phyloP scores from a whole-genome alignment of 2,113 vertebrate genomes.

The Misgurnus anguillicaudatus region DNA sequence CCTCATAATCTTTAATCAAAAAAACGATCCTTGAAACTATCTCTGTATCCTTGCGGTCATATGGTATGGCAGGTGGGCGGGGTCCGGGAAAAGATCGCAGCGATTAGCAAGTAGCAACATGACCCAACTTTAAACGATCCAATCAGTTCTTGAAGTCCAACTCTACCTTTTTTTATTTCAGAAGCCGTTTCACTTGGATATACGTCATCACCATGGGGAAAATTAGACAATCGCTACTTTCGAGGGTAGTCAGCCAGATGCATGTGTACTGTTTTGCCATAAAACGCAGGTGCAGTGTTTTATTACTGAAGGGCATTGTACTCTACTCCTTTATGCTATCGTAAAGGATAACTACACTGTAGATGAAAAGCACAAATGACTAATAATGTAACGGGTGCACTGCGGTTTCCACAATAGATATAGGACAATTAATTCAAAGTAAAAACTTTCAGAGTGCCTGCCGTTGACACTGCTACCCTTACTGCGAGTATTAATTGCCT shows the following conservation, averaged over 20 bases:
- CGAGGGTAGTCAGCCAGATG: neutral
- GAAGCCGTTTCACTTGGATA: too few relatives aligned
- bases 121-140: too few relatives aligned
- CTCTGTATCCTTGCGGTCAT: too few relatives aligned
- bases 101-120: too few relatives aligned
- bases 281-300: neutral
- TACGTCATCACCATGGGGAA: too few relatives aligned
- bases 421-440: constrained; percentile 28
- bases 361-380: neutral
- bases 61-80: too few relatives aligned
- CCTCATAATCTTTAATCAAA: too few relatives aligned
- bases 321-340: neutral
- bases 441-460: constrained; percentile 42
- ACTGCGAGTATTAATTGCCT: constrained; percentile 53
- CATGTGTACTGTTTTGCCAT: neutral
- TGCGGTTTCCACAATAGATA: neutral
- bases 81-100: too few relatives aligned
- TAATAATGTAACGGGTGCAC: neutral
- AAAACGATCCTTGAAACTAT: too few relatives aligned
- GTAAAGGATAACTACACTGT: neutral
- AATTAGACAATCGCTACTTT: too few relatives aligned
- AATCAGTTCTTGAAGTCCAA: too few relatives aligned
- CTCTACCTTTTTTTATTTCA: too few relatives aligned
- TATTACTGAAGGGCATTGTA: constrained; percentile 1
- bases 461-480: constrained; percentile 13